Base-by-base conservation (phyloP, 2,797 vertebrate genomes). In the Buceros bicornis region DNA sequence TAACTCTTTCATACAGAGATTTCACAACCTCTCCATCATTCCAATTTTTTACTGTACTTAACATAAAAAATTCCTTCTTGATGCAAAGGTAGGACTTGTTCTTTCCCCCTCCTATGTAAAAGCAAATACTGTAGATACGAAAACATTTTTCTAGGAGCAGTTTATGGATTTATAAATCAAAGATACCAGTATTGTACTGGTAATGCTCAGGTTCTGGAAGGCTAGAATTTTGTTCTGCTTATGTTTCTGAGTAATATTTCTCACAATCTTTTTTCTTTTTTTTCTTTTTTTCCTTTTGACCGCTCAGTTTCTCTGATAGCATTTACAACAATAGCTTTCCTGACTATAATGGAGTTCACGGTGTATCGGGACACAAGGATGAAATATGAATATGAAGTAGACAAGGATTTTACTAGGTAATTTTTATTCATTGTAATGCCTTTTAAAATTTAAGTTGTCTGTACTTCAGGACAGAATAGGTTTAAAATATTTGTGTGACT, bases 321-420 rank as follows among this genome's bases (percentile, higher is more conserved):
- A 3, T 99, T 99, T 97, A 98, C 98, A 10, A 98, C 98, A 0
- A 99, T 99, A 98, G 99, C 99, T 87, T 95, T 98, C 43, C 98
- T 99, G 87, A 99, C 99, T 89, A 96, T 99, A 94, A 98, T 99
- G 98, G 99, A 99, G 82, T 99, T 99, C 97, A 99, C 98, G 37
- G 99, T 99, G 50, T 99, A 99, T 97, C 99, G 97, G 87, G 98
- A 99, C 95, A 99, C 99, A 1, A 99, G 99, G 99, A 99, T 99
- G 99, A 99, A 99, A 95, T 99, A 99, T 5, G 99, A 99, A 70
- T 99, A 99, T 91, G 99, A 99, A 98, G 99, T 99, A 95, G 99
- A 99, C 98, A 99, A 98, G 97, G 99, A 99, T 97, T 99, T 99
- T 98, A 98, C 98, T 95, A 99, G 99, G 99, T 99, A 97, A 98